Evolutionary conservation across 2,113 vertebrate genomes (phyloP), one percentile per base, ranked within the genome.

Genomic region (Crotophaga sulcirostris): DNA sequence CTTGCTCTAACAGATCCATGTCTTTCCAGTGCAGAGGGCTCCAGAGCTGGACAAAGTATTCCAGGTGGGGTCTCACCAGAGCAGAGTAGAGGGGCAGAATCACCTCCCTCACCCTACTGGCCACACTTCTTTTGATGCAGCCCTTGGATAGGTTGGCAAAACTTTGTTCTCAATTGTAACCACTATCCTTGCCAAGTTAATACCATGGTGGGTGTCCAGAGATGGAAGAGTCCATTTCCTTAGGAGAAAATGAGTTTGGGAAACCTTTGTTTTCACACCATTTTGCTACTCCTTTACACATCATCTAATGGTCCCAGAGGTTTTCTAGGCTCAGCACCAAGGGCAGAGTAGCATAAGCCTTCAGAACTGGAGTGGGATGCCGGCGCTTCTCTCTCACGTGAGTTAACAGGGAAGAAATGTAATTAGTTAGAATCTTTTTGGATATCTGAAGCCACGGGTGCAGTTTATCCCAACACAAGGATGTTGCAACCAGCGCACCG

Each of bases 401-500:
- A 42, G 34, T 16, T 84, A 72, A 28, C 34, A 51, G 34, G 38
- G 26, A 68, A 67, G 36, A 93, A 79, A 58, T 5, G 54, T 18
- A 13, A 60, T 12, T 14, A 28, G 29, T 16, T 42, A 58, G 47
- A 70, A 10, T 3, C 16, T 40, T 34, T 59, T 24, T 63, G 66
- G 47, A 78, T 34, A 47, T 40, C 28, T 54, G 81, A 91, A 62
- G 68, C 42, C 23, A 16, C 1, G 13, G 18, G 15, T 40, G 17
- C 18, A 31, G 31, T 2, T 80, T 28, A 55, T 60, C 26, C 3
- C 6, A 60, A 49, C 16, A 2, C 7, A 3, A 0, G 7, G 6
- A 28, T 52, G 13, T 44, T 0, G 0, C 42, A 52, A 31, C 13
- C 72, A 44, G 52, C 3, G 2, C 15, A 11, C 33, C 1, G 0